Conservation (phyloP, 2,888 invertebrate species). For the Sinodicranocentrus sp. region DNA sequence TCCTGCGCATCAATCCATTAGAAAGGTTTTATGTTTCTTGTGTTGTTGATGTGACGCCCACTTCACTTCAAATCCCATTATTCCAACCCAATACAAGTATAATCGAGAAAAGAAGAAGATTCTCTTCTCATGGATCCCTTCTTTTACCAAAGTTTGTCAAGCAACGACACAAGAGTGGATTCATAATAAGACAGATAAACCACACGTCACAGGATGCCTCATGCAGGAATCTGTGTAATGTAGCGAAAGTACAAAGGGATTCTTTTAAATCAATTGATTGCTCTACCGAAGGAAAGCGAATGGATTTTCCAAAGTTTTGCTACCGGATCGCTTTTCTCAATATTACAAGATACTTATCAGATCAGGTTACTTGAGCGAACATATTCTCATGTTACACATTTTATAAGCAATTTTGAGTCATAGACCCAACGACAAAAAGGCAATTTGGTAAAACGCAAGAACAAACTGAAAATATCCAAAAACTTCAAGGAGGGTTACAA, state of each 20-base stretch:
- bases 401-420: too few species aligned
- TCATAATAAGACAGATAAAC: constrained; percentile 33
- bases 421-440: too few species aligned
- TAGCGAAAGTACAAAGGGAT: background rate
- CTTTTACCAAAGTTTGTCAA: background rate
- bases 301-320: too few species aligned
- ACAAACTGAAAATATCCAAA: too few species aligned
- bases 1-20: constrained; percentile 43
- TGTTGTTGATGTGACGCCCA: constrained; percentile 57
- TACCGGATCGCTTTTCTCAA: too few species aligned
- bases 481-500: too few species aligned
- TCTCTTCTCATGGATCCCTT: background rate
- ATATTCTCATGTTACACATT: too few species aligned
- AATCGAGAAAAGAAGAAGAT: constrained; percentile 6
- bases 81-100: constrained; percentile 45
- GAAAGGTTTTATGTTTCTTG: constrained; percentile 38
- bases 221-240: background rate
- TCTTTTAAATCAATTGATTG: constrained; percentile 17
- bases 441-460: too few species aligned
- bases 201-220: background rate
- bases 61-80: constrained; percentile 59
- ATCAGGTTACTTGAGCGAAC: too few species aligned
- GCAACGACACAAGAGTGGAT: constrained; percentile 4
- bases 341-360: too few species aligned
- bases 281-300: background rate